Base-by-base conservation (phyloP, 1,140 invertebrate genomes). In the Hycleus cichorii region DNA sequence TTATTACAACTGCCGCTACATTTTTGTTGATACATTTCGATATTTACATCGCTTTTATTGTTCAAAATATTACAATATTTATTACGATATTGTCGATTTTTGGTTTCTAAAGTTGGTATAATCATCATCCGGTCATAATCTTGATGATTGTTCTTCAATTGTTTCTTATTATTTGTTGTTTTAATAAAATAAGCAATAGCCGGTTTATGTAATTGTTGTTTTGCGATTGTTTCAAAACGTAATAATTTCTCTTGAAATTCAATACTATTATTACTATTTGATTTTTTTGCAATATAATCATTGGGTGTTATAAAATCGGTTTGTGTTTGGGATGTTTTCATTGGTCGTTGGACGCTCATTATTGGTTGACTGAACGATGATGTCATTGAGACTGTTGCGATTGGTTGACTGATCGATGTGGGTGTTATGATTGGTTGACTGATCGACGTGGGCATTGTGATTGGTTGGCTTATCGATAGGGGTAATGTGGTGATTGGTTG, bases 141-240 rank as follows among this genome's bases (percentile, higher is more conserved):
- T 18, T 18, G 18, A 18, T 18, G 18, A 18, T 18, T 18, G 18
- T 18, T 18, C 18, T 18, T 18, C 18, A 18, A 18, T 58, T 52
- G 62, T 56, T 58, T 65, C 72, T 48, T 75, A 66, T 57, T 74
- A 76, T 68, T 68, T 78, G 11, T 11, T 18, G 49, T 59, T 57
- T 81, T 78, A 52, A 82, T 76, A 67, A 80, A 81, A 69, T 79
- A 82, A 4, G 80, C 78, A 54, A 81, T 58, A 10, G 64, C 64
- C 53, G 64, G 67, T 40, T 66, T 62, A 12, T 60, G 18, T 43
- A 40, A 24, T 57, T 49, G 65, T 63, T 12, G 70, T 65, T 53
- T 62, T 63, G 32, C 39, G 64, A 18, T 18, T 18, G 18, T 18
- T 53, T 74, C 71, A 47, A 74, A 74, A 47, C 69, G 66, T n/a